Evolutionary conservation across 2,113 vertebrate genomes (phyloP), one percentile per base, ranked within the genome.

Genomic region (Megaleporinus macrocephalus): DNA sequence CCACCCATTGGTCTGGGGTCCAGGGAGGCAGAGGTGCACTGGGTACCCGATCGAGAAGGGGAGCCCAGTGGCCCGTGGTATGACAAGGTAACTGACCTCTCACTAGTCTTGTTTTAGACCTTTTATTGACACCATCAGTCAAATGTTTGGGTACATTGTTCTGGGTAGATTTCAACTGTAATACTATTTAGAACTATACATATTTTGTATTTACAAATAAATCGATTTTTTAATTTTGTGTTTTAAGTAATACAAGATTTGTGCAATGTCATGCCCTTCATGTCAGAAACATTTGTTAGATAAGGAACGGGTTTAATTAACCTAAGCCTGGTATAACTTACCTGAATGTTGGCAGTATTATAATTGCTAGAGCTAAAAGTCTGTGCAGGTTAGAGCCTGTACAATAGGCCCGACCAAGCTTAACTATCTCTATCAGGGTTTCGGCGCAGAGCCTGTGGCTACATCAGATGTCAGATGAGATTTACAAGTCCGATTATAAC

Each of bases 41-140:
- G 93, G 94, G 82, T 88, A 76, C 93, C 93, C 41, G 93, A 93
- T 86, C 90, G 91, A 81, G 86, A 90, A 49, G 88, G 81, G 78
- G 87, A 91, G 13, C 92, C 84, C 68, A 92, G 89, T 78, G 92
- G 94, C 82, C 91, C 87, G 87, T 97, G 95, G 95, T 93, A 92
- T 88, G 95, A 93, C 76, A 94, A 94, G 93, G 93, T 94, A 91
- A n/a, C n/a, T 27, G 20, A 70, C 16, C 62, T n/a, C 33, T 49
- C 10, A n/a, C 27, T n/a, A 36, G 10, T 7, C 27, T 69, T 44
- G 7, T 49, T 36, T 36, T 36, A 6, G 6, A n/a, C n/a, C n/a
- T n/a, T n/a, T n/a, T n/a, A n/a, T n/a, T n/a, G n/a, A n/a, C n/a
- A n/a, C n/a, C n/a, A n/a, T n/a, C n/a, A n/a, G n/a, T n/a, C n/a